Base-by-base conservation (phyloP, 2,797 vertebrate species). In the Carduelis carduelis region DNA sequence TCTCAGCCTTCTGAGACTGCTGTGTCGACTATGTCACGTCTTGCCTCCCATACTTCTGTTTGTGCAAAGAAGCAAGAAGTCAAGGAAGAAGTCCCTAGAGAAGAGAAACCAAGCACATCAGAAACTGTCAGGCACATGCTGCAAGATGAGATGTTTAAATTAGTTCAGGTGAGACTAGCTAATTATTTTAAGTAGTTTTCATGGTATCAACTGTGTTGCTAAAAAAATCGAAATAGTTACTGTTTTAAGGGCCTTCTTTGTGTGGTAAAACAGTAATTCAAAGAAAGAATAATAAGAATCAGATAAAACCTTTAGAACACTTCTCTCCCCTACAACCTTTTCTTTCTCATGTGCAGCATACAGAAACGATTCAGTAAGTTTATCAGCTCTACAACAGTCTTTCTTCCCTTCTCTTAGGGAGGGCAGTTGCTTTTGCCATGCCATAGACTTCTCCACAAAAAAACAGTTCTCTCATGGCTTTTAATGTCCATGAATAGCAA, bases 121-220 rank as follows among this genome's bases (percentile, higher is more conserved):
- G 97, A 98, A 47, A 96, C 97, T 44, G 96, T 98, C 52, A 98
- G 98, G 72, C 98, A 98, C 59, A 98, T 98, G 85, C 94, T 99
- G 22, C 99, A 99, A 84, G 99, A 99, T 89, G 99, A 99, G 97
- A 98, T 99, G 97, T 98, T 98, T 96, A 98, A 98, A 93, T 94
- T 99, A 96, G 98, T 99, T 95, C 99, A 99, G 98, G 99, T 99
- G 83, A 97, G 95, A 49, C 9, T 37, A 39, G 65, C 26, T 72
- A 16, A 30, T 66, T 71, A 35, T 75, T 68, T 43, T 55, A 89
- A 90, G 30, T 7, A 14, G 3, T 32, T 35, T 86, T 69, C 12
- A 15, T 49, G 32, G 9, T 87, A 23, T 19, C 17, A 68, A 39
- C 32, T 46, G 2, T 55, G 11, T 57, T 90, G 39, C 24, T 91